A percentile compares a stretch with the other conserved stretches of the same genome.
These are phyloP conservation scores for Parnassius mnemosyne DNA, from an alignment of 2,888 invertebrate genomes.

Conservation along the genomic window DNA sequence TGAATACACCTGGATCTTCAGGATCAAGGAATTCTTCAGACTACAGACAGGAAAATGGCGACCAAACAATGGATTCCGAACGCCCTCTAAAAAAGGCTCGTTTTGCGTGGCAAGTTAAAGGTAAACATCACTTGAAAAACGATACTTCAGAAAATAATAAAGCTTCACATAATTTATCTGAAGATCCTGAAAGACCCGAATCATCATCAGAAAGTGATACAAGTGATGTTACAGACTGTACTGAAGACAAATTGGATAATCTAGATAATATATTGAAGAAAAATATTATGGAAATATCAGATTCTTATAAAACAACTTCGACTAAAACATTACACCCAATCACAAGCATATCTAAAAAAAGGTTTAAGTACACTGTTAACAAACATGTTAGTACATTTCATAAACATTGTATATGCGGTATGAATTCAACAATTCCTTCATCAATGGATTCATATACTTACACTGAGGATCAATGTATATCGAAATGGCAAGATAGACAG, in stretches of 20 bases:
- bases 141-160: conserved; percentile 44
- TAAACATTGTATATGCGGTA: conserved; percentile 38
- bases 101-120: conserved; percentile 85
- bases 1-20: conserved; percentile 59
- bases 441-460: conserved; percentile 48
- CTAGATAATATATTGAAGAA: conserved; percentile 63
- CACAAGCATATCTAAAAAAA: conserved; percentile 46
- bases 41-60: conserved; percentile 77
- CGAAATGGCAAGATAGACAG: conserved; percentile 84
- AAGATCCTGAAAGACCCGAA: conserved; percentile 38
- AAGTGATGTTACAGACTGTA: conserved; percentile 44
- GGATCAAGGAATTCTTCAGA: conserved; percentile 73
- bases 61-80: conserved; percentile 70
- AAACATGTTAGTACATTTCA: conserved; percentile 51
- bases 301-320: conserved; percentile 51
- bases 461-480: conserved; percentile 66
- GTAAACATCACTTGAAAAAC: conserved; percentile 81
- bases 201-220: conserved; percentile 43
- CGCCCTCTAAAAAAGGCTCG: conserved; percentile 84
- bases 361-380: conserved; percentile 46
- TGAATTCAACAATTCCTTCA: conserved; percentile 37
- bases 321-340: conserved; percentile 49
- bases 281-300: conserved; percentile 59
- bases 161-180: conserved; percentile 30
- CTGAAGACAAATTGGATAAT: conserved; percentile 64